Evolutionary conservation across 2,113 vertebrate genomes (phyloP).

Genomic region (Tricholaema leucomelas): DNA sequence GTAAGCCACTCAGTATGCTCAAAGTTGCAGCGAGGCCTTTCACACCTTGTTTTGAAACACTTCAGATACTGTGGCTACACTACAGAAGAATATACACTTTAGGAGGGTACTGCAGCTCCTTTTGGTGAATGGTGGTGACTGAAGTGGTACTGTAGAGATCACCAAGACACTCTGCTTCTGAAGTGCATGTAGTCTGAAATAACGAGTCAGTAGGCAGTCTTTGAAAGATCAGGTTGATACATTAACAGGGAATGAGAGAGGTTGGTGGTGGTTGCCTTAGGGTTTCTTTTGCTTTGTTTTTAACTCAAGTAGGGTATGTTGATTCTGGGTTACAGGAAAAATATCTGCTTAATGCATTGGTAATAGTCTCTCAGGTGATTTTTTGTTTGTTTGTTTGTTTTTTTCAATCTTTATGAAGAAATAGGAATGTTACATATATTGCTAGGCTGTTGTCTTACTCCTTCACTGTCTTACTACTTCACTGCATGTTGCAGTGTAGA

Average conservation of each 20-base stretch:
- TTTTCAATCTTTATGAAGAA: background rate
- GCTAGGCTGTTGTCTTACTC: background rate
- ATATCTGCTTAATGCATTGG: rapidly evolving
- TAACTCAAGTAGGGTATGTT: background rate
- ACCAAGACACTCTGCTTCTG: background rate
- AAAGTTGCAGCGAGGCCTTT: background rate
- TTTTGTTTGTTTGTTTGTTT: background rate
- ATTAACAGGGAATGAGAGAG: background rate
- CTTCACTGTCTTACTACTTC: background rate
- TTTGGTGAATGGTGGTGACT: background rate
- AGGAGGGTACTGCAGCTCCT: background rate
- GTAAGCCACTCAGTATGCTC: background rate
- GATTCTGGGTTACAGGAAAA: background rate
- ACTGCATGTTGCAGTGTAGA: background rate
- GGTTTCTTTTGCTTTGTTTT: background rate
- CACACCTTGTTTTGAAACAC: background rate
- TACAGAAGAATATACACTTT: background rate
- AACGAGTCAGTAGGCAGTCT: background rate
- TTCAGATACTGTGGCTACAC: background rate
- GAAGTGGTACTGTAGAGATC: rapidly evolving
- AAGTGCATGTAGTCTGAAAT: background rate
- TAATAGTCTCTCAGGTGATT: background rate
- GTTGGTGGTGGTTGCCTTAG: background rate
- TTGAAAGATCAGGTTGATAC: background rate
- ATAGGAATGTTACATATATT: background rate